Evolutionary conservation across 2,797 vertebrate species (phyloP).

Genomic region (Tinamus major): DNA sequence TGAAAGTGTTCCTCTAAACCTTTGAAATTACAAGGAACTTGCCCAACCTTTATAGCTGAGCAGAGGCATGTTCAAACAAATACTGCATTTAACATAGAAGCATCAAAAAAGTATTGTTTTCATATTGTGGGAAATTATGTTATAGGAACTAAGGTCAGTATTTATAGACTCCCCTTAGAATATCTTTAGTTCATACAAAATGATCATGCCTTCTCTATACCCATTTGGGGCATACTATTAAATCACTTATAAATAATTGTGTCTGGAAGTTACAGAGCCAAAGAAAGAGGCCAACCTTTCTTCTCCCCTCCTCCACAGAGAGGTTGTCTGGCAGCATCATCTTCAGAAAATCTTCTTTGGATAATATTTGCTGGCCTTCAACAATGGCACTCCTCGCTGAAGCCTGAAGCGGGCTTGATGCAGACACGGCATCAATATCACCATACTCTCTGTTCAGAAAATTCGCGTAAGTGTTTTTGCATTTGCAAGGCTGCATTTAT

Average conservation of each 20-base stretch:
- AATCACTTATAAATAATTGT: background rate
- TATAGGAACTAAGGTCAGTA: background rate
- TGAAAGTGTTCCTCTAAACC: background rate
- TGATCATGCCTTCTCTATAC: background rate
- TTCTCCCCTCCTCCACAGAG: conserved; percentile 84
- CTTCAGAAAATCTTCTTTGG: conserved; percentile 93
- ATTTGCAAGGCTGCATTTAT: background rate
- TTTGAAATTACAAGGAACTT: background rate
- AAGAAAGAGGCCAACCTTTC: conserved; percentile 84
- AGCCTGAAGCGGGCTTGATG: conserved; percentile 81
- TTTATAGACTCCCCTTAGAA: background rate
- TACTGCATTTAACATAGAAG: background rate
- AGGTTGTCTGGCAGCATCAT: conserved; percentile 89
- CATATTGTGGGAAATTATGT: background rate
- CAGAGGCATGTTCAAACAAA: background rate
- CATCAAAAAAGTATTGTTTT: background rate
- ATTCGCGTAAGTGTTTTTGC: conserved; percentile 15
- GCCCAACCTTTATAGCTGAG: background rate
- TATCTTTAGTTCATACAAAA: background rate
- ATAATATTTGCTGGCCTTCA: conserved; percentile 85
- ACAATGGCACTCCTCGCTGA: conserved; percentile 76
- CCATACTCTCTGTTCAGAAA: conserved; percentile 85
- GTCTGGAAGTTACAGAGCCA: background rate
- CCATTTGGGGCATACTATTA: background rate
- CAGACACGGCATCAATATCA: conserved; percentile 80